These are phyloP conservation scores for Fragum fragum DNA, from an alignment of 2,888 invertebrate genomes.

Conservation along the genomic window DNA sequence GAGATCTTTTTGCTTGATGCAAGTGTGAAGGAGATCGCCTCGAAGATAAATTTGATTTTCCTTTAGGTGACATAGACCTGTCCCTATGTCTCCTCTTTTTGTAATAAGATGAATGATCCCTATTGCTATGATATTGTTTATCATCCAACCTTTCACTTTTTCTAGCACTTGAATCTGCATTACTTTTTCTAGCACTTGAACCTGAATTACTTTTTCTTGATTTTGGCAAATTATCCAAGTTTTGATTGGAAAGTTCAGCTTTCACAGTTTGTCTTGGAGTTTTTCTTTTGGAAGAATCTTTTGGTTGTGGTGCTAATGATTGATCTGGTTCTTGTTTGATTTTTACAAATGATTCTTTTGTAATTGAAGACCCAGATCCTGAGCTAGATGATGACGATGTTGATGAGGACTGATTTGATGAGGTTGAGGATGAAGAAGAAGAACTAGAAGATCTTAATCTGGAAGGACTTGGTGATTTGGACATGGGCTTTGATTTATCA, in stretches of 20 bases:
- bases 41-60: background rate
- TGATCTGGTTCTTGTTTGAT: background rate
- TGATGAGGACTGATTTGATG: conserved; percentile 29
- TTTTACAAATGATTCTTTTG: background rate
- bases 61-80: background rate
- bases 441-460: conserved; percentile 24
- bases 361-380: conserved; percentile 21
- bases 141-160: background rate
- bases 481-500: conserved; percentile 24
- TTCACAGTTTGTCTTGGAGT: background rate
- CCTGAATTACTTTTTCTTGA: background rate
- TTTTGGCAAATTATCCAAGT: background rate
- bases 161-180: conserved; percentile 11
- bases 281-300: background rate
- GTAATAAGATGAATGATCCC: background rate
- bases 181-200: background rate
- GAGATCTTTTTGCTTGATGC: background rate
- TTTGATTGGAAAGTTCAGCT: background rate
- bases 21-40: conserved; percentile 8
- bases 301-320: background rate
- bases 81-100: background rate
- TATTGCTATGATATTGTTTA: background rate
- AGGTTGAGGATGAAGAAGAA: conserved; percentile 28
- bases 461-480: conserved; percentile 22
- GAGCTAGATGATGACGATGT: conserved; percentile 14